phyloP scores from a whole-genome alignment of 2,113 vertebrate species.

The Notarius lentiginosus region DNA sequence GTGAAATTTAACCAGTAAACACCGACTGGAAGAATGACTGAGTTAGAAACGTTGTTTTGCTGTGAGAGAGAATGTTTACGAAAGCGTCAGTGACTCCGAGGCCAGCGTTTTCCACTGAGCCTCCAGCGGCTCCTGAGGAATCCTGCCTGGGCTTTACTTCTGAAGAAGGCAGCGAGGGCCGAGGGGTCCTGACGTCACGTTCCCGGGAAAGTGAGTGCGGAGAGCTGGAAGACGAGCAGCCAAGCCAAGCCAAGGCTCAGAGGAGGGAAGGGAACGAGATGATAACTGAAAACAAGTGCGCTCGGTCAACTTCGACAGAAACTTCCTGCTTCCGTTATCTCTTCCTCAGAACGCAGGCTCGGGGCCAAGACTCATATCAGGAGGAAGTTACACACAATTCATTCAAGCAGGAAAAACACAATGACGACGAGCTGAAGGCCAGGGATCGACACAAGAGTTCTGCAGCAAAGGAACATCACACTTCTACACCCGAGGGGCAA shows the following conservation, averaged over 20 bases:
- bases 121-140: slow-evolving; percentile 48
- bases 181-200: slow-evolving; percentile 66
- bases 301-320: slow-evolving; percentile 13
- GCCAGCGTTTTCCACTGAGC: slow-evolving; percentile 61
- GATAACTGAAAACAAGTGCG: slow-evolving; percentile 32
- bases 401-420: slow-evolving; percentile 25
- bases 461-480: neutral
- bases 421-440: neutral
- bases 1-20: neutral
- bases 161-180: slow-evolving; percentile 54
- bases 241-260: neutral
- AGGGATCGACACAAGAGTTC: neutral
- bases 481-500: neutral
- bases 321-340: slow-evolving; percentile 38
- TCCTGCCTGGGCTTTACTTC: slow-evolving; percentile 61
- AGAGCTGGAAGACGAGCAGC: slow-evolving; percentile 6
- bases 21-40: neutral
- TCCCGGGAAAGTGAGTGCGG: slow-evolving; percentile 11
- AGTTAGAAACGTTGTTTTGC: neutral
- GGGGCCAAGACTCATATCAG: slow-evolving; percentile 29
- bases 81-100: slow-evolving; percentile 57
- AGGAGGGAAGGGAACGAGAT: slow-evolving; percentile 17
- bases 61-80: slow-evolving; percentile 55
- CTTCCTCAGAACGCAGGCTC: slow-evolving; percentile 25
- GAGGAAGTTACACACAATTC: slow-evolving; percentile 17